Evolutionary conservation across 2,888 invertebrate species (phyloP).

Genomic region (Axea sp.): DNA sequence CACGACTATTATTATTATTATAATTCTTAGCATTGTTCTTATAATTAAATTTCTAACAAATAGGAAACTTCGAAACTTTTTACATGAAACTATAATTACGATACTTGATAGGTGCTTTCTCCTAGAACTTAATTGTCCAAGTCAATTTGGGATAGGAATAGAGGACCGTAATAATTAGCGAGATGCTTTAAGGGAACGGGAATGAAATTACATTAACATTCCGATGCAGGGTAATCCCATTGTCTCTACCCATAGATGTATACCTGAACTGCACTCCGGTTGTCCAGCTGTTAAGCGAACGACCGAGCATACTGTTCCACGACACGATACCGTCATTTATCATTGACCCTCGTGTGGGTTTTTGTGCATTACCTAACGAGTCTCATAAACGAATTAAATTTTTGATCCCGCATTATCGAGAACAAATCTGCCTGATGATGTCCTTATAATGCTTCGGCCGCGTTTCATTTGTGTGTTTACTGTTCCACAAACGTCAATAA

Average conservation of each 20-base stretch:
- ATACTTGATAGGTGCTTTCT: conserved; percentile 33
- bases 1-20: too few species aligned
- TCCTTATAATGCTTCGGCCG: too few species aligned
- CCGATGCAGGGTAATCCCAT: conserved; percentile 69
- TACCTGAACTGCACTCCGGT: conserved; percentile 65
- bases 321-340: conserved; percentile 74
- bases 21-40: too few species aligned
- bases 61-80: too few species aligned
- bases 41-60: too few species aligned
- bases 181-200: conserved; percentile 52
- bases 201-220: conserved; percentile 72
- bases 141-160: conserved; percentile 40
- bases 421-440: conserved; percentile 13
- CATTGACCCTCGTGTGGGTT: conserved; percentile 69
- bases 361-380: conserved; percentile 73
- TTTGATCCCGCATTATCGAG: conserved; percentile 64
- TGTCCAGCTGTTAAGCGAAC: conserved; percentile 69
- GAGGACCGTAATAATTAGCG: conserved; percentile 47
- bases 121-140: conserved; percentile 18
- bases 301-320: conserved; percentile 68
- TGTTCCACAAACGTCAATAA: too few species aligned
- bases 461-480: too few species aligned
- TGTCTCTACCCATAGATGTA: conserved; percentile 45
- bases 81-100: too few species aligned
- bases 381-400: conserved; percentile 73